Percentiles rank a stretch among this genome's conserved stretches.
These are phyloP conservation scores for Puma concolor DNA, from an alignment of 2,113 vertebrate genomes.

Conservation along the genomic window DNA sequence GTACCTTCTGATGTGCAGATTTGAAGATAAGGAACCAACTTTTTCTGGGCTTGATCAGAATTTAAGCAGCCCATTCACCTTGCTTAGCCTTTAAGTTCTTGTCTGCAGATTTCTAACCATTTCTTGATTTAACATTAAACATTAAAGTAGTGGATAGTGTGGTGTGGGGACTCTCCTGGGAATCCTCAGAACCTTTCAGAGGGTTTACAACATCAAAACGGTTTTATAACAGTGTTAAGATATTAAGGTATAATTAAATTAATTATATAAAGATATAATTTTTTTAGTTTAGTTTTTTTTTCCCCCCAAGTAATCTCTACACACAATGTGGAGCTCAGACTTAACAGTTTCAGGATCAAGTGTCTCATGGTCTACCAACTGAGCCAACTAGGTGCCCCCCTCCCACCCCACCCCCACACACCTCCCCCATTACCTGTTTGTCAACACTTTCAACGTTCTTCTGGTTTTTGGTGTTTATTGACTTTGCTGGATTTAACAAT, in stretches of 20 bases:
- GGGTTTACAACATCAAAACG: background rate
- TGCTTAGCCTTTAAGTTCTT: background rate
- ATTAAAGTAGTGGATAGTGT: background rate
- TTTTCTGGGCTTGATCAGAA: background rate
- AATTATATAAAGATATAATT: background rate
- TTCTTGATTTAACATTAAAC: background rate
- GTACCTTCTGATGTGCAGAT: background rate
- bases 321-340: background rate
- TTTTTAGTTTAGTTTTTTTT: background rate
- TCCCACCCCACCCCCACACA: background rate
- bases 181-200: background rate
- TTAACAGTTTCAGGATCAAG: background rate
- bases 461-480: background rate
- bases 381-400: background rate
- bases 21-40: background rate
- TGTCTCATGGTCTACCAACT: background rate
- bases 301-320: background rate
- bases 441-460: background rate
- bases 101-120: background rate
- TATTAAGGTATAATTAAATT: background rate
- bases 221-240: background rate
- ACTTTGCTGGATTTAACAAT: background rate
- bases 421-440: background rate
- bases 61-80: background rate
- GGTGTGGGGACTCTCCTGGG: background rate